Percentiles rank a stretch among this genome's conserved stretches.
These are phyloP conservation scores for Xylocampa areola DNA, from an alignment of 2,888 invertebrate species.

Conservation along the genomic window DNA sequence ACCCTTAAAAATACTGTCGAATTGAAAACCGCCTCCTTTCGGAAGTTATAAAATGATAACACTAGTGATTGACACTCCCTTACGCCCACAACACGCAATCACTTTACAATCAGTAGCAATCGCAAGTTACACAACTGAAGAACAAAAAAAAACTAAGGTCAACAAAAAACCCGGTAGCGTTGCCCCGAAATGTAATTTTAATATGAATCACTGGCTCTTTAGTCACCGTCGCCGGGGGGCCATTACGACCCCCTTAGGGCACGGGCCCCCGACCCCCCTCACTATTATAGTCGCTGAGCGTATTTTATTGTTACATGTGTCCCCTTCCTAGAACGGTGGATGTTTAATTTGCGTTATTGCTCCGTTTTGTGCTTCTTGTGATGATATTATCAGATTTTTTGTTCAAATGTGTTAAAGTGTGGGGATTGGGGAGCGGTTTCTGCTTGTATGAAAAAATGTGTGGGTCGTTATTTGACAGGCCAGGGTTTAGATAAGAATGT, in stretches of 20 bases:
- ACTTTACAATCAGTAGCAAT: conserved; percentile 14
- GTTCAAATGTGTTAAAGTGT: conserved; percentile 2
- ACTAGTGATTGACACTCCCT: conserved; percentile 14
- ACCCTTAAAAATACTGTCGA: too few species aligned
- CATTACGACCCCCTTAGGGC: conserved; percentile 36
- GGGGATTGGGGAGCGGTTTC: background rate
- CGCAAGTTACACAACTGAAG: conserved; percentile 4
- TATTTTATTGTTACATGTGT: conserved; percentile 57
- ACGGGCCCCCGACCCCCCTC: conserved; percentile 12
- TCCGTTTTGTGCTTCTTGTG: conserved; percentile 18
- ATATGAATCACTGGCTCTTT: conserved; percentile 60
- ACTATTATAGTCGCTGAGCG: conserved; percentile 52
- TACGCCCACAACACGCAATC: conserved; percentile 6
- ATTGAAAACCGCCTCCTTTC: too few species aligned
- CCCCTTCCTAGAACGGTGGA: conserved; percentile 36
- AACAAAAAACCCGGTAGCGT: conserved; percentile 21
- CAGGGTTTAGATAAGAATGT: too few species aligned
- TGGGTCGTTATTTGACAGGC: too few species aligned
- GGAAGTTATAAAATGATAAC: too few species aligned
- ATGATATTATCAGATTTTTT: conserved; percentile 9
- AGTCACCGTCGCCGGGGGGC: conserved; percentile 48
- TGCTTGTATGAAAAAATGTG: background rate
- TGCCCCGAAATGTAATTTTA: conserved; percentile 55
- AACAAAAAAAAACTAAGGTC: conserved; percentile 25
- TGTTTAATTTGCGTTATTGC: conserved; percentile 49